Evolutionary conservation across 2,888 invertebrate species (phyloP).

Genomic region (Euplexia lucipara): DNA sequence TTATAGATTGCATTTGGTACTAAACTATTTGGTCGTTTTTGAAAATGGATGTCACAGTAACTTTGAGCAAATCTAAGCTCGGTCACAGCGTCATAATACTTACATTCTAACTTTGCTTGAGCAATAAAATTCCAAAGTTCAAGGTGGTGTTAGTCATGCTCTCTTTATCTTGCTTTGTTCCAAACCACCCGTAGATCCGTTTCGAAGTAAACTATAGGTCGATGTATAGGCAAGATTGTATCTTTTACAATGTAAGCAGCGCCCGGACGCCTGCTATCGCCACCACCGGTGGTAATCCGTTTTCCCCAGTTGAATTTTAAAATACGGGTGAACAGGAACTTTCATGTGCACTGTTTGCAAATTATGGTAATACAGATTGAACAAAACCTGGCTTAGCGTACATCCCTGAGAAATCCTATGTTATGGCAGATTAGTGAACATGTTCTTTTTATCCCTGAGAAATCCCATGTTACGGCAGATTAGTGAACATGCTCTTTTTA

Average conservation of each 20-base stretch:
- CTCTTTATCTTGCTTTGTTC: conserved; percentile 61
- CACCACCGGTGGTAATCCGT: conserved; percentile 45
- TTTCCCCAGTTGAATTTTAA: conserved; percentile 39
- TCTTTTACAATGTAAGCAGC: conserved; percentile 44
- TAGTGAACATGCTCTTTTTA: neutral
- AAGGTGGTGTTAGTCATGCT: conserved; percentile 67
- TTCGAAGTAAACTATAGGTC: conserved; percentile 54
- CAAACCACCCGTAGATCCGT: conserved; percentile 55
- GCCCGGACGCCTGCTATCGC: conserved; percentile 51
- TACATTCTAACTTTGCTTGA: conserved; percentile 54
- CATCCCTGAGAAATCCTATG: neutral
- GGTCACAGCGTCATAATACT: conserved; percentile 30
- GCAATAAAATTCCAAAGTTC: conserved; percentile 66
- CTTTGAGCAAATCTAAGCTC: conserved; percentile 38
- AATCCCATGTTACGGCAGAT: neutral
- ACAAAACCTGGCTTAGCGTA: neutral
- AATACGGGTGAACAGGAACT: conserved; percentile 22
- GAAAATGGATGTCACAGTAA: conserved; percentile 26
- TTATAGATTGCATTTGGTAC: conserved; percentile 6
- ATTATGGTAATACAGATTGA: conserved; percentile 14
- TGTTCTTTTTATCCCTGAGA: neutral
- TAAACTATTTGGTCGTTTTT: conserved; percentile 20
- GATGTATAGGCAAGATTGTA: conserved; percentile 56
- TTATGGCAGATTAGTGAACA: neutral
- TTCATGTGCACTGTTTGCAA: conserved; percentile 30